Percentiles rank a stretch among this genome's conserved stretches.
Evolutionary conservation across 1,140 invertebrate genomes (phyloP).

Genomic region (Tetramorium alpestre): DNA sequence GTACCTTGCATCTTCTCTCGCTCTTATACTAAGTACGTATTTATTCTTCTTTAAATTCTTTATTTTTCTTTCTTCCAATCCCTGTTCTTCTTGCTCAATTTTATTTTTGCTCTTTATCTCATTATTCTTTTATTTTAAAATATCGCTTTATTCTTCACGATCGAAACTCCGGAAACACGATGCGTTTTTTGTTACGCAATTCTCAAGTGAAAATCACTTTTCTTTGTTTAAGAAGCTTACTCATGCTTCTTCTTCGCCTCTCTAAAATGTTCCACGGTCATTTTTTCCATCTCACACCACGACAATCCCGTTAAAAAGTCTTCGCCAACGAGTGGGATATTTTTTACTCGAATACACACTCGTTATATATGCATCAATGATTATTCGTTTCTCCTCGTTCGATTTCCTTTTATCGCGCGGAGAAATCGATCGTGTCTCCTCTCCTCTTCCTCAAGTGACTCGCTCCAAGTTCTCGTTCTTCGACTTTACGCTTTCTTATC

Average conservation of each 20-base stretch:
- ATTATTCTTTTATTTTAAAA: conserved; percentile 26
- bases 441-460: background rate
- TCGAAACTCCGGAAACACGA: conserved; percentile 21
- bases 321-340: background rate
- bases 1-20: background rate
- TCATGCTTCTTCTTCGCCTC: conserved; percentile 10
- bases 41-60: conserved; percentile 7
- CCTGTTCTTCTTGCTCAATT: background rate
- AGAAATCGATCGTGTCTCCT: conserved; percentile 22
- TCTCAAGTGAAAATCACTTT: conserved; percentile 42
- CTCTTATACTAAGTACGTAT: conserved; percentile 4
- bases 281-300: background rate
- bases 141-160: background rate
- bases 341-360: conserved; percentile 22
- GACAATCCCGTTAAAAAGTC: conserved; percentile 22
- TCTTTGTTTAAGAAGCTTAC: conserved; percentile 51
- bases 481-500: conserved; percentile 40
- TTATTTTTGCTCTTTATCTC: background rate
- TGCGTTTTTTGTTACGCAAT: conserved; percentile 55
- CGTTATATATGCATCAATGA: conserved; percentile 42
- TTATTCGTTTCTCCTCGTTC: background rate
- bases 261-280: background rate
- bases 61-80: conserved; percentile 22
- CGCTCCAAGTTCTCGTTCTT: conserved; percentile 27
- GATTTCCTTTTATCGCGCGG: conserved; percentile 35